Base-by-base conservation (phyloP, 1,140 invertebrate genomes). In the Conus ventricosus region DNA sequence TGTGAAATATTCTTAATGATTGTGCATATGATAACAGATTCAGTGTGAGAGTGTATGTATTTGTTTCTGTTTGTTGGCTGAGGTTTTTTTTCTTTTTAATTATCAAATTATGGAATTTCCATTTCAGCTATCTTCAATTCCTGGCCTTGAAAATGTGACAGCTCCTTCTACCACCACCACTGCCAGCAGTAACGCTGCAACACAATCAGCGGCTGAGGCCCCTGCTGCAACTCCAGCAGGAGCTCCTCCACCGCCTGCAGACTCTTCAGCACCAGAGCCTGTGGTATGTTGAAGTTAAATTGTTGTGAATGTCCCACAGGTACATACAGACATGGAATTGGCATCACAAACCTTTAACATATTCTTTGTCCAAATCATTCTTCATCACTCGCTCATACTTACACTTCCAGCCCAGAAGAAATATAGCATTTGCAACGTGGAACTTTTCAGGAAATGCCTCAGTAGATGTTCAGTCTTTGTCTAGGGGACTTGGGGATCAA, bases 91-190 rank as follows among this genome's bases (percentile, higher is more conserved):
- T 39, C 39, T 39, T 39, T 83, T 27, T 60, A 60, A 11, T 2
- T 60, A 15, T 60, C 8, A 60, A 60, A 60, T 15, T 15, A 60
- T 60, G 39, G 39, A 39, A 2, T 60, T 60, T 60, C 5, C 8
- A n/a, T 96, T 96, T 89, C 93, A 97, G 97, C 94, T 97, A 55
- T 96, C 96, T 87, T 97, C 97, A 76, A 97, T 98, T 92, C 97
- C 97, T 91, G 95, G 96, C 91, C 94, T 96, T 93, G 95, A 96
- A 89, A 94, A 95, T 92, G 94, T 95, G 80, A 93, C 92, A 91
- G 91, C 91, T n/a, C 89, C 93, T 86, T 17, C 91, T 13, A 60
- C 88, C 4, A 85, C 90, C 71, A 25, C 89, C 71, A 84, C 85
- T 71, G 27, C 88, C 75, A 84, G 88, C n/a, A 63, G 91, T 80